Evolutionary conservation across 2,797 vertebrate genomes (phyloP).

Genomic region (Coilia nasus): DNA sequence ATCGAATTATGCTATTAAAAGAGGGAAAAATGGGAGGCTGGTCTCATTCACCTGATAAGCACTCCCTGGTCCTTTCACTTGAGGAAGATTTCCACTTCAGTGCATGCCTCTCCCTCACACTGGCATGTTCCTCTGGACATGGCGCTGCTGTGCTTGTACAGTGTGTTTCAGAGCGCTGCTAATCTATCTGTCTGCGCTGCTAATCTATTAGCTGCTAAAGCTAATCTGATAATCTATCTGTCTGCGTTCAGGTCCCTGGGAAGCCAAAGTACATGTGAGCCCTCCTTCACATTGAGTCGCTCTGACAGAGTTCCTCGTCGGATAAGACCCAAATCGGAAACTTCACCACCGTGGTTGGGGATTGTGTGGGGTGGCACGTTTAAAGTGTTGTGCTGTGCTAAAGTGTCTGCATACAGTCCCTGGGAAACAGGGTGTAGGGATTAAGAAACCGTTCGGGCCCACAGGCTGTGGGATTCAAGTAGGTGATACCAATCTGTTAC

Average conservation of each 20-base stretch:
- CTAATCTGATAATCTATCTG: neutral
- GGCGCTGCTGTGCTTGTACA: neutral
- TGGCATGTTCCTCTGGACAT: neutral
- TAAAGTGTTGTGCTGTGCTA: neutral
- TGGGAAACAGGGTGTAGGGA: slow-evolving; percentile 6
- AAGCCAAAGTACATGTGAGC: neutral
- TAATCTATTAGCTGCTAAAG: no score
- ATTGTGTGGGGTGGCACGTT: slow-evolving; percentile 3
- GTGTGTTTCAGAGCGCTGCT: neutral
- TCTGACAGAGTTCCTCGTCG: neutral
- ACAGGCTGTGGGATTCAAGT: neutral
- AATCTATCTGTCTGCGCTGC: neutral
- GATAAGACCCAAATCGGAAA: slow-evolving; percentile 9
- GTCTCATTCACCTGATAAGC: slow-evolving; percentile 61
- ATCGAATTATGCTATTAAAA: slow-evolving; percentile 61
- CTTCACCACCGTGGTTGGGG: neutral
- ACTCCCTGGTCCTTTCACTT: slow-evolving; percentile 27
- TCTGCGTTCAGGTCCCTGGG: neutral
- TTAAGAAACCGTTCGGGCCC: neutral
- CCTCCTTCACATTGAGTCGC: neutral
- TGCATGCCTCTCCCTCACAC: slow-evolving; percentile 1
- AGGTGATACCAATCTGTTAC: slow-evolving; percentile 13
- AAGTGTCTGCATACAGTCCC: neutral
- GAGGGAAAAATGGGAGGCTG: slow-evolving; percentile 32
- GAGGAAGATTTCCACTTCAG: neutral